phyloP scores from a whole-genome alignment of 2,797 vertebrate species.

The Gephyroberyx darwinii region DNA sequence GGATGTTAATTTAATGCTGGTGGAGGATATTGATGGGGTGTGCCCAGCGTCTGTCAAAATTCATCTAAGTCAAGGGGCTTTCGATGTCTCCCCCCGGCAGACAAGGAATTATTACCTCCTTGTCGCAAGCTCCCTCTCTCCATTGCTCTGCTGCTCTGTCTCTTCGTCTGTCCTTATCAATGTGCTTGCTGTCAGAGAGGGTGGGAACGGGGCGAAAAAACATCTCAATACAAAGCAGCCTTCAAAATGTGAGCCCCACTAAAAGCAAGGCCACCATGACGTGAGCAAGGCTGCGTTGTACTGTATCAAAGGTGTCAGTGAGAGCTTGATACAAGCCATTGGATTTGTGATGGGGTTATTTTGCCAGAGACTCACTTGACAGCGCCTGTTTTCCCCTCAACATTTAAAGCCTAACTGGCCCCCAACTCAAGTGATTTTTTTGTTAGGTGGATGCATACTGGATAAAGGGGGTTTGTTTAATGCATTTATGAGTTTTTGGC shows the following conservation, averaged over 20 bases:
- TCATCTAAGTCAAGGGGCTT: constrained; percentile 64
- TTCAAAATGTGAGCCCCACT: constrained; percentile 53
- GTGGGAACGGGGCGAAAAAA: constrained; percentile 41
- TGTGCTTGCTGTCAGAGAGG: constrained; percentile 53
- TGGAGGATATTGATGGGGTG: constrained; percentile 64
- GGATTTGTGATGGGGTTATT: constrained; percentile 65
- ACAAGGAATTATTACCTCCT: constrained; percentile 68
- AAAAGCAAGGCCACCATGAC: constrained; percentile 58
- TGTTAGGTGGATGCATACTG: not conserved
- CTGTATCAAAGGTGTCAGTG: constrained; percentile 62
- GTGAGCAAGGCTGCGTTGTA: constrained; percentile 41
- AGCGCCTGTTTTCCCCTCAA: constrained; percentile 30
- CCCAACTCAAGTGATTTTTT: not conserved
- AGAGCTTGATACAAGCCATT: constrained; percentile 55
- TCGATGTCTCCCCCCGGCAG: constrained; percentile 49
- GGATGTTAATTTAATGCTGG: constrained; percentile 63
- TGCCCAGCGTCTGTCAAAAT: constrained; percentile 64
- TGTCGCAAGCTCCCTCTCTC: constrained; percentile 22
- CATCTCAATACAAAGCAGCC: constrained; percentile 67
- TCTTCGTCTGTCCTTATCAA: constrained; percentile 57
- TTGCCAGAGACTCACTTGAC: constrained; percentile 56
- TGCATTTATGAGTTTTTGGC: not conserved
- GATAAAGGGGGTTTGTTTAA: not conserved
- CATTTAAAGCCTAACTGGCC: constrained; percentile 24
- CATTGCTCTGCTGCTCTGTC: constrained; percentile 32